Base-by-base conservation (phyloP, 2,113 vertebrate genomes). In the Numenius arquata region DNA sequence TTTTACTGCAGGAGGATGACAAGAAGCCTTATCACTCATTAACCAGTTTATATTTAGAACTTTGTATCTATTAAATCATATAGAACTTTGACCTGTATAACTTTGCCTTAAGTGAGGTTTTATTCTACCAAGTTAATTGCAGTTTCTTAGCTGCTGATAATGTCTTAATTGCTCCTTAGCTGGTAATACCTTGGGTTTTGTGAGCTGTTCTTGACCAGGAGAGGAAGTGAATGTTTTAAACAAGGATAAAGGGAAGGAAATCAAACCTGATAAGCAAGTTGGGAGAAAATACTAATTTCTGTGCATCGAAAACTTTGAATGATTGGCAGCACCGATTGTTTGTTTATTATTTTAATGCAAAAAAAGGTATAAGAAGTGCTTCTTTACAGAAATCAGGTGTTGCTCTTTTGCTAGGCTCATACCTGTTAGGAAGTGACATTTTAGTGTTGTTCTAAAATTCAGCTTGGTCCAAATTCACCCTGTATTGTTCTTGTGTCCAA, bases 11-110 rank as follows among this genome's bases (percentile, higher is more conserved):
- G 65, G 23, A 77, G 43, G 25, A 23, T 65, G 50, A 84, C 2
- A 9, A 72, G n/a, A 84, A 82, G 52, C n/a, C 34, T 83, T 88
- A 88, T 93, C 22, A 72, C 52, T 89, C 43, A 88, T 89, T 94
- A 93, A 71, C 52, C 11, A 55, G 58, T 93, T 93, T 74, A 61
- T 89, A 75, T 89, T 89, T 89, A 77, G 81, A 95, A 93, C 81
- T 93, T 86, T 56, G 27, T 93, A 66, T 95, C 81, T 93, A 9
- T 62, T 76, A 89, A 92, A 66, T 75, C 13, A 41, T 62, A 4
- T 5, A 32, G 76, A 85, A 93, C 96, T 95, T 95, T 88, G 90
- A 83, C 90, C 75, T 56, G 29, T 40, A 6, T 90, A 63, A 72
- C 73, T 70, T 89, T 14, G 36, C 21, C 6, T 75, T 32, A 86